Evolutionary conservation across 2,797 vertebrate species (phyloP), one percentile per base, ranked within the genome.

Genomic region (Hippopotamyrus pictus): DNA sequence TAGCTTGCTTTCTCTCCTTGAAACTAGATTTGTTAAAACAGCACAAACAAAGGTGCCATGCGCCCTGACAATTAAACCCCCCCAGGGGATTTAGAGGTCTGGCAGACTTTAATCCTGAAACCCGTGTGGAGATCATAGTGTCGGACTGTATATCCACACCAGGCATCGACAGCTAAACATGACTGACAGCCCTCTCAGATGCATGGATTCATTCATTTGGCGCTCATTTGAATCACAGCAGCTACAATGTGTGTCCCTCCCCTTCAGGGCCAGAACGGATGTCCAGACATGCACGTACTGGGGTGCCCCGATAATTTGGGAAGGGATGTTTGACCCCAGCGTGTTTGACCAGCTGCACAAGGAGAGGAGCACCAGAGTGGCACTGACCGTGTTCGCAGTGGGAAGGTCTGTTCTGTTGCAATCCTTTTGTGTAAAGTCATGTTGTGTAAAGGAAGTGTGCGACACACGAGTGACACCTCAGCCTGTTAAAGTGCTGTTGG

Each of bases 251-350:
- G 37, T 79, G 17, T 79, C 37, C 73, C 73, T 79, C 73, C 59
- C 51, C 7, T 76, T 1, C 90, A 97, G 96, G 92, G 92, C 93
- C 88, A 94, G 95, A 87, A 5, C 1, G 17, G 95, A 97, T 0
- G 95, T 97, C 46, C 94, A 92, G 89, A 96, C 96, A 0, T 96
- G 95, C 90, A 96, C 96, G 0, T 41, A 89, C 22, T 97, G 96
- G 96, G 94, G 92, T 0, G 95, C 96, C 5, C 96, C 96, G 1
- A 93, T 97, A 87, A 93, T 96, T 88, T 96, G 96, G 96, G 94
- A 96, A 2, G 95, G 94, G 1, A 96, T 94, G 93, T 97, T 97
- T 7, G 65, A 96, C n/a, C 92, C 95, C 37, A 12, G 90, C 0
- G 1, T 82, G 11, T 96, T 93, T 0, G 94, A 95, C 87, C 48